A percentile compares a stretch with the other conserved stretches of the same genome.
phyloP scores from a whole-genome alignment of 2,888 invertebrate species.

The Adineta ricciae region DNA sequence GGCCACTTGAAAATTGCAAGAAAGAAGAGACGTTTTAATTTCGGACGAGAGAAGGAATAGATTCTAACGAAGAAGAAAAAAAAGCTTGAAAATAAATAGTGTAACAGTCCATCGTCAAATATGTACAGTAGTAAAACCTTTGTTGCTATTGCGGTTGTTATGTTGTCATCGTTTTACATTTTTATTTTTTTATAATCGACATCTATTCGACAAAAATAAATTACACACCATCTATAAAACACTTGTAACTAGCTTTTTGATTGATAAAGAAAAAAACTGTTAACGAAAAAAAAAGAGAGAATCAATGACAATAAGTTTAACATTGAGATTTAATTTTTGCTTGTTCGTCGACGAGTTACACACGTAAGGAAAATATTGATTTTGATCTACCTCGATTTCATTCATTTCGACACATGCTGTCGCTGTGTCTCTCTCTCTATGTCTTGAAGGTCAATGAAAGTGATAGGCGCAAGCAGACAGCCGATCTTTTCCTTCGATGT shows the following conservation, averaged over 20 bases:
- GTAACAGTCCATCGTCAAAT: not conserved
- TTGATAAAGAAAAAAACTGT: not conserved
- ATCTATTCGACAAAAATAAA: not conserved
- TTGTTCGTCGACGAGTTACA: not conserved
- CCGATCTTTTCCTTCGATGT: not conserved
- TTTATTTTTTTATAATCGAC: not conserved
- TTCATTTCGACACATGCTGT: not conserved
- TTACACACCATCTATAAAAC: not conserved
- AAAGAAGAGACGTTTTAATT: not conserved
- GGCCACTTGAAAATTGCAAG: not conserved
- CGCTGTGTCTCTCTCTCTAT: not conserved
- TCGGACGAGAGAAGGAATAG: not conserved
- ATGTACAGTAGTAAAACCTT: not conserved
- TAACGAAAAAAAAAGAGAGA: too few relatives aligned
- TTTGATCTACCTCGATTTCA: not conserved
- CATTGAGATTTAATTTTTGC: not conserved
- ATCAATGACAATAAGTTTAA: not conserved
- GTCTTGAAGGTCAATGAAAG: not conserved
- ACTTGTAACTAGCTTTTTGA: not conserved
- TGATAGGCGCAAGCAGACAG: not conserved
- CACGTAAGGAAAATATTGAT: slow-evolving; percentile 5
- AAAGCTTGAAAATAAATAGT: not conserved
- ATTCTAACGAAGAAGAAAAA: not conserved
- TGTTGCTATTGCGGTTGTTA: not conserved
- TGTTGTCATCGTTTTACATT: not conserved